Base-by-base conservation (phyloP, 2,888 invertebrate species). In the Torymus tubicola region DNA sequence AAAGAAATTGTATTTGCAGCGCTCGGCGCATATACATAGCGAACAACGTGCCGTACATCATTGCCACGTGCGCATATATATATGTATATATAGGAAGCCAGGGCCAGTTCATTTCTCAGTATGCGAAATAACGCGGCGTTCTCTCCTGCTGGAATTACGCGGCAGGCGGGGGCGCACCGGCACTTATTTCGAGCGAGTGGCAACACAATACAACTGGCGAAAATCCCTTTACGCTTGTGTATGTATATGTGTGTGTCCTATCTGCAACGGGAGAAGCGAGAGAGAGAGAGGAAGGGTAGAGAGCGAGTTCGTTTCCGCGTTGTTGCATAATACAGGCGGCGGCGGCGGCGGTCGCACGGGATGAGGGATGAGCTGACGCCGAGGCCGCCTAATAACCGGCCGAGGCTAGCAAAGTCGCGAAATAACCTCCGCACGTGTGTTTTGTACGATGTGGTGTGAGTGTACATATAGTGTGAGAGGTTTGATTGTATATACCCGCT, bases 281-380 rank as follows among this genome's bases (percentile, higher is more conserved):
- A 58, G 58, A 57, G 13, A 53, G 42, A 11, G 55, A 4, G 24
- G 12, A 10, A 14, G n/a, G n/a, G 84, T 85, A 85, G 86, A 85
- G 85, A 86, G 86, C 84, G 85, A 87, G 87, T 89, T 89, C 89
- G 89, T 90, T 90, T 89, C 88, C 88, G 88, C 89, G 90, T 88
- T 89, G 90, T 90, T 90, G 90, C 90, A 90, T 90, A 90, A 90
- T 90, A 90, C 89, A 90, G 88, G 88, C 87, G 89, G 89, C 88
- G 89, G 89, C 88, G 86, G 88, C 88, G 42, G 89, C 86, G 88
- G 90, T 88, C 88, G 88, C 89, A 86, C 87, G 87, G 88, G 88
- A 90, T 90, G 90, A 90, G 87, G 88, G 88, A 90, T 89, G 90
- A 89, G 90, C 79, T 53, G 14, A 14, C 67, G 55, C 52, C 55